phyloP scores from a whole-genome alignment of 2,888 invertebrate genomes.

The Oscheius onirici region DNA sequence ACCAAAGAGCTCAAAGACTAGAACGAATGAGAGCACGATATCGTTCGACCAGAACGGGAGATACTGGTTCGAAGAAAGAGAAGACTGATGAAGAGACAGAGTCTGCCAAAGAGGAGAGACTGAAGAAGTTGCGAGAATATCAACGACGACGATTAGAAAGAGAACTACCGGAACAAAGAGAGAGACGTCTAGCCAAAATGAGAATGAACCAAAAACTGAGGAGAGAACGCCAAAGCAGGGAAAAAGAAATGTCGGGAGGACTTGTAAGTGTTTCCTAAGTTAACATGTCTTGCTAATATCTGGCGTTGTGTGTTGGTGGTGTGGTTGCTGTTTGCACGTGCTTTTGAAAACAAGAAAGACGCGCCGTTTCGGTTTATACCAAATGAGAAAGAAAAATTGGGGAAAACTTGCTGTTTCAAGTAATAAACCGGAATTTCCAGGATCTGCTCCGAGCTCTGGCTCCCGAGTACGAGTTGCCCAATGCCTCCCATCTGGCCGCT shows the following conservation, averaged over 20 bases:
- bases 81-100: slow-evolving; percentile 3
- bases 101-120: slow-evolving; percentile 22
- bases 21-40: slow-evolving; percentile 35
- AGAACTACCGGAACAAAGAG: slow-evolving; percentile 28
- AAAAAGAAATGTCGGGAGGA: slow-evolving; percentile 7
- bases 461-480: slow-evolving; percentile 59
- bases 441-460: slow-evolving; percentile 53
- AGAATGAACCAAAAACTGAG: slow-evolving; percentile 20
- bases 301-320: slow-evolving; percentile 14
- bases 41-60: background rate
- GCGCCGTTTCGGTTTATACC: background rate
- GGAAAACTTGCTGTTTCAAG: background rate
- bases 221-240: slow-evolving; percentile 24
- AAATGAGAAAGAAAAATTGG: background rate
- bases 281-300: background rate
- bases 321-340: background rate
- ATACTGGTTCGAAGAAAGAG: background rate
- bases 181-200: slow-evolving; percentile 31
- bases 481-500: slow-evolving; percentile 37
- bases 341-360: background rate
- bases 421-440: slow-evolving; percentile 41
- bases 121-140: slow-evolving; percentile 28
- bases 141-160: slow-evolving; percentile 22
- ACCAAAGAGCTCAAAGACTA: slow-evolving; percentile 31
- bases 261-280: slow-evolving; percentile 10